Base-by-base conservation (phyloP, 2,113 vertebrate genomes). In the Motacilla tschutschensis region DNA sequence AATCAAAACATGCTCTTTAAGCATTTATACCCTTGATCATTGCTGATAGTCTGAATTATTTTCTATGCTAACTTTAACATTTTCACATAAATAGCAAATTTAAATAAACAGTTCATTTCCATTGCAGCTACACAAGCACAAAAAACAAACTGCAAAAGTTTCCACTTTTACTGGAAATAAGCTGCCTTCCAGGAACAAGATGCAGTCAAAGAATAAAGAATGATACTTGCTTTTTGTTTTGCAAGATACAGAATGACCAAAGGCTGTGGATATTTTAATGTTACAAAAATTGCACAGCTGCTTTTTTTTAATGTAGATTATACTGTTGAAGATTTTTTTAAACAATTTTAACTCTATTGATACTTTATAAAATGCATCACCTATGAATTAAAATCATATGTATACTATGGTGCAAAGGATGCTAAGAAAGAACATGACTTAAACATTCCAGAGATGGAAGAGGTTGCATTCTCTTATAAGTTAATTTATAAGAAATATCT, bases 51-150 rank as follows among this genome's bases (percentile, higher is more conserved):
- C 81, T 84, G 59, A 73, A 54, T 88, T 80, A 88, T 93, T 86
- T 94, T 79, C 91, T 91, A 55, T 86, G 88, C 78, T 77, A 93
- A 88, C 93, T 91, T 91, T 67, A 88, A 93, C 67, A 79, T 92
- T 92, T 95, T 86, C 71, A 44, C 64, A 86, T 51, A 90, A 90
- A 88, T 48, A 51, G 41, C 59, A 92, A 79, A 93, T 91, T 91
- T 91, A 88, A 93, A 90, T 88, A 91, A 73, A 76, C 59, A 90
- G 47, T 74, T 51, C 36, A 8, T 82, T 90, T 93, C 83, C 26
- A n/a, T 20, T 73, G 64, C 36, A 90, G 78, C 55, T 79, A 44
- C 51, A 66, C 18, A 76, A 66, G 22, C 19, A 62, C 66, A 35
- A 44, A 88, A 84, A 91, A 73, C 11, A 81, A 79, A 79, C 54